Conservation (phyloP, 2,113 vertebrate genomes). For the Bettongia penicillata region DNA sequence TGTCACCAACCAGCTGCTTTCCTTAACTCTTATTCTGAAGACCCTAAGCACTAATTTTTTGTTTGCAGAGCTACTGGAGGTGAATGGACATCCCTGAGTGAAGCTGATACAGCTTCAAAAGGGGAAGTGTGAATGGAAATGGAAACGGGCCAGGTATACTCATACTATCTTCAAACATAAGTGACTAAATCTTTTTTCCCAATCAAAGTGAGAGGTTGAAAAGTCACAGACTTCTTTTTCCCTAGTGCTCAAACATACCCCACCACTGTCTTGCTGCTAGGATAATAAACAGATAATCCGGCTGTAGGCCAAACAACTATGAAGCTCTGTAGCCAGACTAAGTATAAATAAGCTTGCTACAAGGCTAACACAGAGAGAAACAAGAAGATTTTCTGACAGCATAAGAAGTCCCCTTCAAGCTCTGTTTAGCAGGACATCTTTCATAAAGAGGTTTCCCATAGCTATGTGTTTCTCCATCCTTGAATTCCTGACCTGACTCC, state of each 20-base stretch:
- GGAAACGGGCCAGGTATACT: not conserved
- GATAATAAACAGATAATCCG: not conserved
- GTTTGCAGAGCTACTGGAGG: not conserved
- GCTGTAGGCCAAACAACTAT: not conserved
- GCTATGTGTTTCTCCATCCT: not conserved
- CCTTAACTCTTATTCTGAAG: not conserved
- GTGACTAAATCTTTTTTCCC: not conserved
- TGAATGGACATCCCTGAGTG: not conserved
- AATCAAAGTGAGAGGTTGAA: not conserved
- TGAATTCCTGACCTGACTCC: not conserved
- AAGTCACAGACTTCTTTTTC: not conserved
- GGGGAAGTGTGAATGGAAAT: not conserved
- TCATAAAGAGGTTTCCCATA: not conserved
- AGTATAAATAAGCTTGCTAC: not conserved
- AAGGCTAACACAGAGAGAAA: not conserved
- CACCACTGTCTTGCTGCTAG: not conserved
- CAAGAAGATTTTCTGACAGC: not conserved
- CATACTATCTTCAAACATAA: not conserved
- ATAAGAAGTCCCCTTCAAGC: not conserved
- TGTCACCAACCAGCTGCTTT: not conserved
- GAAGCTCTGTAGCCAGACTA: not conserved
- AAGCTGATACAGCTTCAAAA: not conserved
- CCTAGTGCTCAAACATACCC: not conserved
- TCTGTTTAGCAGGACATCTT: not conserved
- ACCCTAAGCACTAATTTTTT: no score